phyloP scores from a whole-genome alignment of 1,140 invertebrate genomes.

The Medauroidea extradentata region DNA sequence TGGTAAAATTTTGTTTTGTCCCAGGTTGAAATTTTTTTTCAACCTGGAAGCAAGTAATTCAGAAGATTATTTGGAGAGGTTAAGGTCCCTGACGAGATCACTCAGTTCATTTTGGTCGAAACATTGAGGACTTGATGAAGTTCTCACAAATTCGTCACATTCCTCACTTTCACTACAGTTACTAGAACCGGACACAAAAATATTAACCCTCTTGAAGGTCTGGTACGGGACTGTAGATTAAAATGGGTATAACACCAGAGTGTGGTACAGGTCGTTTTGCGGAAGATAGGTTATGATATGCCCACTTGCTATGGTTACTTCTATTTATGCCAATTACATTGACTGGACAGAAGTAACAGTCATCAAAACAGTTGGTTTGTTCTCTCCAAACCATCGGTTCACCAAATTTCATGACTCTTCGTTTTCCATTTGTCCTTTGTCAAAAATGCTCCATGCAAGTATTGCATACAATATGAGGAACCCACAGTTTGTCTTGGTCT shows the following conservation, averaged over 20 bases:
- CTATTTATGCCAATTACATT: slow-evolving; percentile 27
- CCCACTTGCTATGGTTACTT: slow-evolving; percentile 20
- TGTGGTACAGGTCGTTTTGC: slow-evolving; percentile 19
- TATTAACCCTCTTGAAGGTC: no score
- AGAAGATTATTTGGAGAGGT: slow-evolving; percentile 13
- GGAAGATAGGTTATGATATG: slow-evolving; percentile 25
- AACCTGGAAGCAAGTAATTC: no score
- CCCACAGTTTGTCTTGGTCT: no score
- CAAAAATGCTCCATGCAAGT: not conserved
- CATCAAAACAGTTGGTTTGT: slow-evolving; percentile 22
- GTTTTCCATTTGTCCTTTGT: not conserved
- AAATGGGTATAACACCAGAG: slow-evolving; percentile 13
- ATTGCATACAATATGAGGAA: not conserved
- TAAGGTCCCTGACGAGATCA: slow-evolving; percentile 11
- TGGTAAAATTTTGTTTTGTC: slow-evolving; percentile 17
- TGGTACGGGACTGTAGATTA: slow-evolving; percentile 1
- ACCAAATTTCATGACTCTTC: not conserved
- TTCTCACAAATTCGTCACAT: slow-evolving; percentile 3
- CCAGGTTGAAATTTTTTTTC: not conserved
- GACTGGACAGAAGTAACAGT: slow-evolving; percentile 33
- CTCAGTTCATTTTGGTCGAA: slow-evolving; percentile 15
- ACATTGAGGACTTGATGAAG: no score
- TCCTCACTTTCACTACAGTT: no score
- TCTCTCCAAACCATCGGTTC: not conserved
- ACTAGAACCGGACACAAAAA: no score